Evolutionary conservation across 2,797 vertebrate genomes (phyloP).

Genomic region (Syncerus caffer): DNA sequence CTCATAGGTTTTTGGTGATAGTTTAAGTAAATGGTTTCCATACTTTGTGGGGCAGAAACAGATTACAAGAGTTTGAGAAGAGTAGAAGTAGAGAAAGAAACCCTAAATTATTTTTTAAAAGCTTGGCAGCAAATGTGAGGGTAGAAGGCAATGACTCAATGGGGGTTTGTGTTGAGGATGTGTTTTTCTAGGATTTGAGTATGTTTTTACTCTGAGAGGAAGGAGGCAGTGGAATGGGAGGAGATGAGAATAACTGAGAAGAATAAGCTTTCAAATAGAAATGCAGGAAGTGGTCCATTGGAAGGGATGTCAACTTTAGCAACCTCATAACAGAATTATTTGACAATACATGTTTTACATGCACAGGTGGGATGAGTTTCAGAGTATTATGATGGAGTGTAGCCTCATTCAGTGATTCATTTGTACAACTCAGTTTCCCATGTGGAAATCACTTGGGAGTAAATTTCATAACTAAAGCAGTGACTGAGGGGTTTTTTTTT

Average conservation of each 20-base stretch:
- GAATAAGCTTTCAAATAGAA: not conserved
- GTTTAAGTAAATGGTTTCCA: not conserved
- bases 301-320: not conserved
- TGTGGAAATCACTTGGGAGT: conserved; percentile 21
- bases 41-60: not conserved
- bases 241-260: not conserved
- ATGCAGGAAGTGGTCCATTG: not conserved
- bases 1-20: not conserved
- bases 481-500: not conserved
- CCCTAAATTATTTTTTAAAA: not conserved
- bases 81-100: not conserved
- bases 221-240: not conserved
- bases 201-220: not conserved
- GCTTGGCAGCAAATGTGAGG: not conserved
- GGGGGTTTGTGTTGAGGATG: not conserved
- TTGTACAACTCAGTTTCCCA: conserved; percentile 13
- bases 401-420: conserved; percentile 15
- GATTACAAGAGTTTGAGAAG: not conserved
- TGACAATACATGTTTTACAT: conserved; percentile 13
- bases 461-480: conserved; percentile 20
- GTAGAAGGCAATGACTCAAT: not conserved
- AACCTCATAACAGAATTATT: not conserved
- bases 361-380: conserved; percentile 31
- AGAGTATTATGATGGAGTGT: not conserved
- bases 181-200: not conserved